phyloP scores from a whole-genome alignment of 2,888 invertebrate genomes.

The Ethmia dodecea region DNA sequence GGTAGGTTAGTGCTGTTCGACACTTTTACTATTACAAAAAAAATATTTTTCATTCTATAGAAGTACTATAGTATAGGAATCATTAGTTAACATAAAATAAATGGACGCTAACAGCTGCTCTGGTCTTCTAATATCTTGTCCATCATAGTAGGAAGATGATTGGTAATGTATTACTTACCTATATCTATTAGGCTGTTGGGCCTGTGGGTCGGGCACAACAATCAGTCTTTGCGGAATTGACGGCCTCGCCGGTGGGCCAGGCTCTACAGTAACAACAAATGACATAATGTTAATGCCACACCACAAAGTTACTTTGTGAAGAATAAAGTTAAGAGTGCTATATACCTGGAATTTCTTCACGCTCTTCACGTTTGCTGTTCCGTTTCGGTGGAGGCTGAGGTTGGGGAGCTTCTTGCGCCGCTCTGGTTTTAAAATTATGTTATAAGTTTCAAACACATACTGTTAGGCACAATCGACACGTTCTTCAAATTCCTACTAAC shows the following conservation, averaged over 20 bases:
- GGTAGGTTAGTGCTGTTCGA: too few species aligned
- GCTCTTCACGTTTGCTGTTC: slow-evolving; percentile 73
- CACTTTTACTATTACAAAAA: too few species aligned
- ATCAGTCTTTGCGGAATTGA: slow-evolving; percentile 94
- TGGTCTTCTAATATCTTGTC: too few species aligned
- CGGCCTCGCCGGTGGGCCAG: slow-evolving; percentile 92
- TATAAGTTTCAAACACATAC: slow-evolving; percentile 7
- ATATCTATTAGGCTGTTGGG: slow-evolving; percentile 82
- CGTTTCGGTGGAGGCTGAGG: slow-evolving; percentile 80
- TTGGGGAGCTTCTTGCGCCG: slow-evolving; percentile 78
- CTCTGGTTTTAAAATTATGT: slow-evolving; percentile 71
- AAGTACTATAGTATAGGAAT: too few species aligned
- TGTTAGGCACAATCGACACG: neutral
- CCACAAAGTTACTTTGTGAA: slow-evolving; percentile 3
- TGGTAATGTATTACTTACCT: slow-evolving; percentile 42
- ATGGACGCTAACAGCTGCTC: too few species aligned
- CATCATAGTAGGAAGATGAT: too few species aligned
- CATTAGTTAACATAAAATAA: too few species aligned
- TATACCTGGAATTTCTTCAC: slow-evolving; percentile 78
- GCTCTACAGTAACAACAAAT: slow-evolving; percentile 76
- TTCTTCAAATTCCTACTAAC: slow-evolving; percentile 28
- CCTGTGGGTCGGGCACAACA: slow-evolving; percentile 93
- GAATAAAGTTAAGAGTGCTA: slow-evolving; percentile 25
- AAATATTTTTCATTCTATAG: too few species aligned
- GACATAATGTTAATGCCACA: slow-evolving; percentile 5